These are phyloP conservation scores for Danio tinwini DNA, from an alignment of 2,797 vertebrate species.

Conservation along the genomic window DNA sequence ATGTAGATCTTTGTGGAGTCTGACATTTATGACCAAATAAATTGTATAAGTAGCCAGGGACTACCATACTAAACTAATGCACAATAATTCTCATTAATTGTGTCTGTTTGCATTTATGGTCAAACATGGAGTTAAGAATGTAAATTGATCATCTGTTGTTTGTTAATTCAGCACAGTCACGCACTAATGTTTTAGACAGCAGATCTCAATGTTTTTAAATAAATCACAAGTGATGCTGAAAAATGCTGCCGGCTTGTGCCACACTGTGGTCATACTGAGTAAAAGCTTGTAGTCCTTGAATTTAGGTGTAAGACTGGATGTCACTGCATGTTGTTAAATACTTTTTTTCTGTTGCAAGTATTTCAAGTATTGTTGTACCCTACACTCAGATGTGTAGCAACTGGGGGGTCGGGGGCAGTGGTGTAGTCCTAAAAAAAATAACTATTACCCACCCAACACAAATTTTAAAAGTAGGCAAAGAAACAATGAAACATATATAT, in stretches of 20 bases:
- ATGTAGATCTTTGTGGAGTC: neutral
- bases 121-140: neutral
- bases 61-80: conserved; percentile 17
- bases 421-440: no score
- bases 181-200: neutral
- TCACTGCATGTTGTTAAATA: no score
- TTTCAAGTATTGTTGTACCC: no score
- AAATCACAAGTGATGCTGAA: neutral
- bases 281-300: neutral
- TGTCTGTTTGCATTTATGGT: neutral
- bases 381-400: no score
- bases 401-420: no score
- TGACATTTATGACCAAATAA: conserved; percentile 4
- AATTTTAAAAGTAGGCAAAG: no score
- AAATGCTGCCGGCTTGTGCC: conserved; percentile 13
- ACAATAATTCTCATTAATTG: neutral
- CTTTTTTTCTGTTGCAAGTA: neutral
- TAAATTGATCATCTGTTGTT: neutral
- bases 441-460: no score
- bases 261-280: conserved; percentile 25
- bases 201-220: neutral
- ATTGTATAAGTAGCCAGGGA: conserved; percentile 8
- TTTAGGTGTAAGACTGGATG: neutral
- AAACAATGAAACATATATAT: no score
- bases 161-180: neutral